Conservation (phyloP, 2,113 vertebrate genomes). For the Cochlearius cochlearius region DNA sequence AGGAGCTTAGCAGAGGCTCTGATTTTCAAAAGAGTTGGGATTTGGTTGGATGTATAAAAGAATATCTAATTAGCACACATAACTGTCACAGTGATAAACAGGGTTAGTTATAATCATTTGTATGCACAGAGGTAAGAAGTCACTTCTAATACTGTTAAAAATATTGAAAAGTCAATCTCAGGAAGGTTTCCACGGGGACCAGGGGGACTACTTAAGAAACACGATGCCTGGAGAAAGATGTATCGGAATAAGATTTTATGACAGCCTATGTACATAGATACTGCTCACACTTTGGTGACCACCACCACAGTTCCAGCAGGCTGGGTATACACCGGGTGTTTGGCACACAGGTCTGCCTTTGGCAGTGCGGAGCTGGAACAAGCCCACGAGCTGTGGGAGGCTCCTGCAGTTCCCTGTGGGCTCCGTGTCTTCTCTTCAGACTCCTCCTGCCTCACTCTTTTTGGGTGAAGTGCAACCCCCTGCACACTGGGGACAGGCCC, state of each 20-base stretch:
- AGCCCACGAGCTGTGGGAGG: background rate
- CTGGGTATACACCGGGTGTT: background rate
- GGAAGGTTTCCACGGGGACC: background rate
- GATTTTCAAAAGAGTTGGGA: background rate
- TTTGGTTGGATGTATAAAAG: background rate
- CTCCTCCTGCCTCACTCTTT: background rate
- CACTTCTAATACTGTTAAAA: conserved; percentile 12
- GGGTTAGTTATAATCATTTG: background rate
- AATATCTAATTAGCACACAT: background rate
- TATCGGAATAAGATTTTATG: background rate
- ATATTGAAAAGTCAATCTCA: background rate
- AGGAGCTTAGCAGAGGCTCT: background rate
- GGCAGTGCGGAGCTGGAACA: background rate
- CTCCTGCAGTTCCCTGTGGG: background rate
- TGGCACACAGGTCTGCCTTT: background rate
- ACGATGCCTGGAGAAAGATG: background rate
- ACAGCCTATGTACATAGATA: background rate
- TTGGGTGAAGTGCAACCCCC: background rate
- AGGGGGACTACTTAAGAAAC: background rate
- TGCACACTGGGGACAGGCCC: background rate
- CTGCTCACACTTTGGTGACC: background rate
- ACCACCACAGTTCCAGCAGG: background rate
- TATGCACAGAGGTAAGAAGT: conserved; percentile 12
- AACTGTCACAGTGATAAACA: background rate
- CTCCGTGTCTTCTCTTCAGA: background rate